Evolutionary conservation across 2,113 vertebrate species (phyloP).

Genomic region (Polypterus bichir): DNA sequence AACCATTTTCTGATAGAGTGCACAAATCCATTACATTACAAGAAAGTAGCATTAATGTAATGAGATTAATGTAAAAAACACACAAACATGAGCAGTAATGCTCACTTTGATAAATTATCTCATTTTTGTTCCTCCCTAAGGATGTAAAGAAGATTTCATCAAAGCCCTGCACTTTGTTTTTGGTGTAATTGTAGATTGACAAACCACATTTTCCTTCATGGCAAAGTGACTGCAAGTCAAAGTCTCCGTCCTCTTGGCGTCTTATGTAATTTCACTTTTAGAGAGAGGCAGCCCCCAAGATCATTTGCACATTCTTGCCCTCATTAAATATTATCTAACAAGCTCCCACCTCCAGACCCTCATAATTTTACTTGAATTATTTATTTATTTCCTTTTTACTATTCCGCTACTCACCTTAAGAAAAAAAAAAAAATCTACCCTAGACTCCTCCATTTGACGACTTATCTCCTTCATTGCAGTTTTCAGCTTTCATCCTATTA

Average conservation of each 20-base stretch:
- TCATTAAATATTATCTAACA: no score
- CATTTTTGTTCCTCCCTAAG: conserved; percentile 47
- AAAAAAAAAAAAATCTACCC: conserved; percentile 12
- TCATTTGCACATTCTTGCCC: no score
- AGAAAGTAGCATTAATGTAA: conserved; percentile 78
- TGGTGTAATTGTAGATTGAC: conserved; percentile 22
- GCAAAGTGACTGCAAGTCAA: conserved; percentile 31
- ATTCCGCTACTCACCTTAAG: conserved; percentile 38
- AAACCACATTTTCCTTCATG: conserved; percentile 18
- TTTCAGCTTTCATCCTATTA: conserved; percentile 24
- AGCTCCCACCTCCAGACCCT: no score
- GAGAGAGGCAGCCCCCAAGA: no score
- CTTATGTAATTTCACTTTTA: conserved; percentile 35
- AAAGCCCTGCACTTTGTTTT: conserved; percentile 20
- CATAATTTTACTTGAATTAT: no score
- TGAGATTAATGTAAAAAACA: conserved; percentile 79
- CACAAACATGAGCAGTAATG: conserved; percentile 66
- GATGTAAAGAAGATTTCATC: conserved; percentile 13
- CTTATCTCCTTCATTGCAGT: conserved; percentile 21
- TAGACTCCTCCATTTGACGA: conserved; percentile 23
- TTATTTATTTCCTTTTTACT: conserved; percentile 43
- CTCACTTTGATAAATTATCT: conserved; percentile 91
- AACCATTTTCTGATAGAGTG: conserved; percentile 99
- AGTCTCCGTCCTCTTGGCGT: conserved; percentile 30
- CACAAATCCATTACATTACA: conserved; percentile 96